phyloP scores from a whole-genome alignment of 2,888 invertebrate species.

The Mythimna ferrago region DNA sequence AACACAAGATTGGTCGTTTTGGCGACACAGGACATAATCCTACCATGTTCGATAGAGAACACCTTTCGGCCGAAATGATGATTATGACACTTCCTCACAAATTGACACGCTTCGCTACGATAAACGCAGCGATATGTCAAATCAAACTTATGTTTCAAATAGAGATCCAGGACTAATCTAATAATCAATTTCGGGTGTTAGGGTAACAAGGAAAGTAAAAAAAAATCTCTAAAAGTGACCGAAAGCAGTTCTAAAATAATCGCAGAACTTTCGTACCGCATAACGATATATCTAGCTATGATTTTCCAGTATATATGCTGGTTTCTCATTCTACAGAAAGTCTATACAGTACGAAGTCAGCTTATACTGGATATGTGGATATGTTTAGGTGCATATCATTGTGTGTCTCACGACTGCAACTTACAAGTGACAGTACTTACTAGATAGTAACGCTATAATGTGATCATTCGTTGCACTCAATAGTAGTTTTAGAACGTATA shows the following conservation, averaged over 20 bases:
- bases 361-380: neutral
- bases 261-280: neutral
- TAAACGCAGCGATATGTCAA: neutral
- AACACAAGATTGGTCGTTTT: neutral
- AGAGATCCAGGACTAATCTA: neutral
- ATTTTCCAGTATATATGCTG: neutral
- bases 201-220: neutral
- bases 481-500: neutral
- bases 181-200: neutral
- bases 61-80: neutral
- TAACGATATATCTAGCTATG: neutral
- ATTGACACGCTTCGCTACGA: neutral
- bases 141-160: neutral
- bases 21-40: too few species aligned
- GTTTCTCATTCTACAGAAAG: neutral
- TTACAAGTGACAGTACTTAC: neutral
- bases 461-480: conserved; percentile 11
- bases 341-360: neutral
- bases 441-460: conserved; percentile 9
- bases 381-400: too few species aligned
- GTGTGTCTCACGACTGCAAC: neutral
- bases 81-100: neutral
- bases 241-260: neutral
- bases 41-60: neutral
- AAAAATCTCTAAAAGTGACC: neutral